Conservation (phyloP, 2,797 vertebrate species). For the Momotus momota region DNA sequence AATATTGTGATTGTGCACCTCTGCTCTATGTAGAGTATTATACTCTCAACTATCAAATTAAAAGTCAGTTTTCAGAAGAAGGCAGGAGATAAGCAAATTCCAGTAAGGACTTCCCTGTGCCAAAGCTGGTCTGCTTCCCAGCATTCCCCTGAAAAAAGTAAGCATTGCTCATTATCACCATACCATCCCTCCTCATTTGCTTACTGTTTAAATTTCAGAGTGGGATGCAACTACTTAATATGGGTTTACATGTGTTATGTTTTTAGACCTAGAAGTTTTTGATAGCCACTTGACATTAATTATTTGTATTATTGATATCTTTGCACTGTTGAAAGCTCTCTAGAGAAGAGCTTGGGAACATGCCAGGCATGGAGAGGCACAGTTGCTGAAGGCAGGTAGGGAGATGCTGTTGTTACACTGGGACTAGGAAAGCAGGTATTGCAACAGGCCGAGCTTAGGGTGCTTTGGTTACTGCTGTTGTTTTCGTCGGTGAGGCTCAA, state of each 20-base stretch:
- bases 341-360: not conserved
- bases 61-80: not conserved
- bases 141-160: not conserved
- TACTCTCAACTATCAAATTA: not conserved
- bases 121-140: not conserved
- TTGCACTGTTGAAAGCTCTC: not conserved
- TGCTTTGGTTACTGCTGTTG: not conserved
- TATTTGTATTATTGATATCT: conserved; percentile 5
- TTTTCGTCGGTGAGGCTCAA: not conserved
- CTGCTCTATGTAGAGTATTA: not conserved
- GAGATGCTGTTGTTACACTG: not conserved
- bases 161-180: not conserved
- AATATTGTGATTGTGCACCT: fast-evolving
- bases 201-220: not conserved
- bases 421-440: not conserved
- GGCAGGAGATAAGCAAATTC: not conserved
- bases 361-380: not conserved
- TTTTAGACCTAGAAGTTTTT: conserved; percentile 5
- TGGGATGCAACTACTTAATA: conserved; percentile 7
- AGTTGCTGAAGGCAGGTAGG: not conserved
- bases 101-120: not conserved
- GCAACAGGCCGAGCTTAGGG: not conserved
- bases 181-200: not conserved
- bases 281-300: conserved; percentile 23
- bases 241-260: not conserved